Conservation (phyloP, 2,797 vertebrate genomes). For the Discoglossus pictus region DNA sequence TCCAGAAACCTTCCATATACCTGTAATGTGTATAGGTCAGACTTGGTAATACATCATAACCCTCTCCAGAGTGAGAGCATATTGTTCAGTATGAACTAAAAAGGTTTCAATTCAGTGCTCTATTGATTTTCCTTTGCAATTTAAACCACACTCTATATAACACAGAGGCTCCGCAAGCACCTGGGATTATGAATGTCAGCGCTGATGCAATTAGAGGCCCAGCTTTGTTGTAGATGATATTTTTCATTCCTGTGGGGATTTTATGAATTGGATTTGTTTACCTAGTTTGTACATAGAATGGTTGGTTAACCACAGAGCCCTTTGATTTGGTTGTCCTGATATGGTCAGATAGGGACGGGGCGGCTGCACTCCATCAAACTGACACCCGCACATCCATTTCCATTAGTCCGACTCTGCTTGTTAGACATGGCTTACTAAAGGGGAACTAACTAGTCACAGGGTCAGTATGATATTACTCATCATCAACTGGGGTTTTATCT, state of each 20-base stretch:
- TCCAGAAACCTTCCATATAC: no score
- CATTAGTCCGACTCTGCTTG: constrained; percentile 41
- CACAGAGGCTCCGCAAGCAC: constrained; percentile 21
- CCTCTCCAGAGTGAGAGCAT: constrained; percentile 21
- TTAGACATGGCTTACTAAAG: constrained; percentile 13
- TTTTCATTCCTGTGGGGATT: constrained; percentile 6
- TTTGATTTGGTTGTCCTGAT: constrained; percentile 31
- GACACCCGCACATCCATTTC: constrained; percentile 48
- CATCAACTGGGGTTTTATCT: no score
- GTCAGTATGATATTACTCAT: constrained; percentile 15
- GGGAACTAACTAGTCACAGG: not conserved
- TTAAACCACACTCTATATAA: constrained; percentile 45
- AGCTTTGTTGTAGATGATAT: constrained; percentile 31
- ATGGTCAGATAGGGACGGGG: constrained; percentile 41
- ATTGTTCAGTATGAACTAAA: constrained; percentile 24
- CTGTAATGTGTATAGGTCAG: constrained; percentile 11
- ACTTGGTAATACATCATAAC: constrained; percentile 28
- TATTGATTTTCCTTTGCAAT: constrained; percentile 52
- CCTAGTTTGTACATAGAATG: not conserved
- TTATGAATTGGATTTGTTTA: constrained; percentile 24
- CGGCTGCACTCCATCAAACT: constrained; percentile 34
- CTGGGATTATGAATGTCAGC: constrained; percentile 37
- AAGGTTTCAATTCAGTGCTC: constrained; percentile 27
- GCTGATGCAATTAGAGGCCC: constrained; percentile 40
- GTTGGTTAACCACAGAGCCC: constrained; percentile 42